Conservation (phyloP, 2,888 invertebrate genomes). For the Eupithecia centaureata region DNA sequence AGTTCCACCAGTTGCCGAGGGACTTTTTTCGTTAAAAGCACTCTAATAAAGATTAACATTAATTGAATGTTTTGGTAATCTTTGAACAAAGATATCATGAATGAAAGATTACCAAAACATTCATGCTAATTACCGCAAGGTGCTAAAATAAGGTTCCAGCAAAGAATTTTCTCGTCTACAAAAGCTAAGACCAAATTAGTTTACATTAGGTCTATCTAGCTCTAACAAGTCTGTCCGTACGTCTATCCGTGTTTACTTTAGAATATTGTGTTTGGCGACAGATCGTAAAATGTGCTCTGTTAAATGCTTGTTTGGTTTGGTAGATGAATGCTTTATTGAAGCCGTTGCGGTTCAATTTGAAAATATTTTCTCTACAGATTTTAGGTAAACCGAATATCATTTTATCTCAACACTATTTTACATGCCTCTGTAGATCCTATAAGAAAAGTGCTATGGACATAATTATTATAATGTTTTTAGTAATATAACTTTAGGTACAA, state of each 20-base stretch:
- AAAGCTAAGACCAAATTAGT: conserved; percentile 16
- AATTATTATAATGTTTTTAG: no score
- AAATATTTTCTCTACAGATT: background rate
- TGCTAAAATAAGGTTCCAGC: background rate
- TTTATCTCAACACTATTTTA: no score
- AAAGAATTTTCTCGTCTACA: conserved; percentile 1
- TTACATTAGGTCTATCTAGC: conserved; percentile 22
- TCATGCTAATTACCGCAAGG: no score
- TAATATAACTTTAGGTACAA: no score
- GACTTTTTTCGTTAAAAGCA: no score
- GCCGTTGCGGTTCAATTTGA: background rate
- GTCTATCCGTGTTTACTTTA: conserved; percentile 52
- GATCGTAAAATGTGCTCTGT: conserved; percentile 47
- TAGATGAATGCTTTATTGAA: conserved; percentile 11
- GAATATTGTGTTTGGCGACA: conserved; percentile 52
- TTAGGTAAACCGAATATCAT: background rate
- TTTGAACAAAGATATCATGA: no score
- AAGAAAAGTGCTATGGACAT: no score
- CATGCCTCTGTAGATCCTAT: no score
- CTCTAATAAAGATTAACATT: no score
- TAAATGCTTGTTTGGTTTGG: background rate
- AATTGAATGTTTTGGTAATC: no score
- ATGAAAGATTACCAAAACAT: no score
- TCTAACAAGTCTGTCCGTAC: background rate
- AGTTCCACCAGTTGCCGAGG: no score